Evolutionary conservation across 2,888 invertebrate species (phyloP).

Genomic region (Chaetogeoica ovagalla): DNA sequence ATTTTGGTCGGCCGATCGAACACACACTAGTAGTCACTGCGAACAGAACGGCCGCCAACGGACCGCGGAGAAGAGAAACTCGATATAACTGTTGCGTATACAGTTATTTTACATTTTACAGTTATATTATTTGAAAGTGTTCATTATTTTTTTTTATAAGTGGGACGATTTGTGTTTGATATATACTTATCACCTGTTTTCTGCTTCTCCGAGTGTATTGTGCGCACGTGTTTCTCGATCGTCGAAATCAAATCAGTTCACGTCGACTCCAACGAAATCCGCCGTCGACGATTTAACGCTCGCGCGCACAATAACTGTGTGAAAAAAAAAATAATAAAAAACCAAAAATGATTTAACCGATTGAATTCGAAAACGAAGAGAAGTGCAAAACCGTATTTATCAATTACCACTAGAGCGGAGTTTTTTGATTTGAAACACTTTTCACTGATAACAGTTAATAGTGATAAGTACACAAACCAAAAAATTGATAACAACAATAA

Average conservation of each 20-base stretch:
- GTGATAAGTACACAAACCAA: background rate
- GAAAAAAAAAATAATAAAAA: background rate
- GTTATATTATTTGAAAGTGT: conserved; percentile 9
- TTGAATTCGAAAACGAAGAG: too few relatives aligned
- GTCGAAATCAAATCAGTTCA: background rate
- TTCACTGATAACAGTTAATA: background rate
- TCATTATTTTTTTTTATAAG: too few relatives aligned
- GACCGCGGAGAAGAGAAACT: conserved; percentile 23
- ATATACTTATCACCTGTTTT: conserved; percentile 40
- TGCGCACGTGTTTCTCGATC: conserved; percentile 9
- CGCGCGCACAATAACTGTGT: background rate
- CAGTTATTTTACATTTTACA: conserved; percentile 57
- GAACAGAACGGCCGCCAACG: background rate
- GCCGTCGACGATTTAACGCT: background rate
- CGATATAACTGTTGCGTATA: background rate
- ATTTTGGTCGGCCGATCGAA: conserved; percentile 53
- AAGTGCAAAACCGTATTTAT: too few relatives aligned
- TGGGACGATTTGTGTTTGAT: conserved; percentile 12
- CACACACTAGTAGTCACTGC: background rate
- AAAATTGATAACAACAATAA: too few relatives aligned
- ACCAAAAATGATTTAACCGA: too few relatives aligned
- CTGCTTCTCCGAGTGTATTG: conserved; percentile 1
- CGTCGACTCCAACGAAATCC: background rate
- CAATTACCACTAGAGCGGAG: too few relatives aligned
- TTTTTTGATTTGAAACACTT: too few relatives aligned